Evolutionary conservation across 2,888 invertebrate genomes (phyloP).

Genomic region (Ellobium chinense): DNA sequence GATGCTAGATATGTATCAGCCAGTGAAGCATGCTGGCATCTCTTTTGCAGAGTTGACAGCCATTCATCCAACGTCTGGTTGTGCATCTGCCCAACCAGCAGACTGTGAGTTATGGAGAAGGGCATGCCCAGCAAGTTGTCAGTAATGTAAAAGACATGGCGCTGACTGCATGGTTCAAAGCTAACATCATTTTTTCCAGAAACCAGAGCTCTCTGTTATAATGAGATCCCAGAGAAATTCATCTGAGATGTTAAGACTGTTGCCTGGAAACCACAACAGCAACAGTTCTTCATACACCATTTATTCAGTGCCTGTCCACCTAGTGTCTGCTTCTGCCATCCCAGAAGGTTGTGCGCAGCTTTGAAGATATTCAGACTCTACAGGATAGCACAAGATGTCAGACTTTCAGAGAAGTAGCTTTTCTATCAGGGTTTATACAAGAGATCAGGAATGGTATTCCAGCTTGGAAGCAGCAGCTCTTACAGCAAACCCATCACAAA

Average conservation of each 20-base stretch:
- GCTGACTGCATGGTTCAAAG: slow-evolving; percentile 45
- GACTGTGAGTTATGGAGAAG: slow-evolving; percentile 26
- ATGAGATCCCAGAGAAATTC: slow-evolving; percentile 51
- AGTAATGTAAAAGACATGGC: slow-evolving; percentile 30
- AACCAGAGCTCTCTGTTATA: slow-evolving; percentile 50
- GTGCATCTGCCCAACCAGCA: neutral
- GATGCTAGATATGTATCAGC: neutral
- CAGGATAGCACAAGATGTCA: slow-evolving; percentile 56
- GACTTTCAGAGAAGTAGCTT: slow-evolving; percentile 72
- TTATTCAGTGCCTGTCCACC: slow-evolving; percentile 60
- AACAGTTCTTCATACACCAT: slow-evolving; percentile 45
- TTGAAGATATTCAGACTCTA: neutral
- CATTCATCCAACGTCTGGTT: neutral
- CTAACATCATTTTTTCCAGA: slow-evolving; percentile 35
- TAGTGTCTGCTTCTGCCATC: slow-evolving; percentile 47
- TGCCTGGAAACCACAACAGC: slow-evolving; percentile 22
- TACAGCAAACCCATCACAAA: slow-evolving; percentile 42
- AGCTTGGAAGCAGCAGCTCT: slow-evolving; percentile 62
- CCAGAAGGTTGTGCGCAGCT: slow-evolving; percentile 12
- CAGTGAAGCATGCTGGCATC: neutral
- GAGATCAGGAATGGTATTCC: slow-evolving; percentile 70
- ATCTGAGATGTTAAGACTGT: slow-evolving; percentile 51
- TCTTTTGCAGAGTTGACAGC: slow-evolving; percentile 1
- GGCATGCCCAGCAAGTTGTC: slow-evolving; percentile 14
- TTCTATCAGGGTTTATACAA: slow-evolving; percentile 66